Percentiles rank a stretch among this genome's conserved stretches.
phyloP scores from a whole-genome alignment of 2,797 vertebrate genomes.

The Borostomias antarcticus region DNA sequence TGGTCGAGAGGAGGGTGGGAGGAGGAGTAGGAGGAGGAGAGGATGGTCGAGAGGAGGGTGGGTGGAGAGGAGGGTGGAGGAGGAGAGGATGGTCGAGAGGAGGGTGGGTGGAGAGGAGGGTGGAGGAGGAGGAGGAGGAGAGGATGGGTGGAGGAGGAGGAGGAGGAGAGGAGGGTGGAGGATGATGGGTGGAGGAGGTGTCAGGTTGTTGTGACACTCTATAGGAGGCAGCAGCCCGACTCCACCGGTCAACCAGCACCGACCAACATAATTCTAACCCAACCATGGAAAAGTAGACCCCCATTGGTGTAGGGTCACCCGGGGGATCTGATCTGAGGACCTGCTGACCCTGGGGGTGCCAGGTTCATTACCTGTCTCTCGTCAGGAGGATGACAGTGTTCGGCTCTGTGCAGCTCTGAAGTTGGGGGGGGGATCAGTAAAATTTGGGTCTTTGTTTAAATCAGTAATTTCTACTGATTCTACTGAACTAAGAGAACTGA shows the following conservation, averaged over 20 bases:
- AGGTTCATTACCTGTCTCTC: too few relatives aligned
- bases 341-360: too few relatives aligned
- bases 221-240: conserved; percentile 45
- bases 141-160: not conserved
- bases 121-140: not conserved
- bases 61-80: not conserved
- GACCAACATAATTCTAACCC: too few relatives aligned
- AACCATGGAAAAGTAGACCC: conserved; percentile 11
- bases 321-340: not conserved
- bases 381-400: too few relatives aligned
- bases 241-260: conserved; percentile 43
- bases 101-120: conserved; percentile 1
- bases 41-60: not conserved
- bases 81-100: not conserved
- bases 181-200: not conserved
- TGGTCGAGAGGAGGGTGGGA: conserved; percentile 2
- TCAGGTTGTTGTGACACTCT: not conserved
- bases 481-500: too few relatives aligned
- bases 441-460: too few relatives aligned
- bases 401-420: too few relatives aligned
- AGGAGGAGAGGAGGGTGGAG: conserved; percentile 4
- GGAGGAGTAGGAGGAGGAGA: conserved; percentile 7
- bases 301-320: conserved; percentile 15
- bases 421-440: too few relatives aligned
- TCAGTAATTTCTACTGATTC: too few relatives aligned